phyloP scores from a whole-genome alignment of 23 tunicate species.

The Trididemnum nubilum region DNA sequence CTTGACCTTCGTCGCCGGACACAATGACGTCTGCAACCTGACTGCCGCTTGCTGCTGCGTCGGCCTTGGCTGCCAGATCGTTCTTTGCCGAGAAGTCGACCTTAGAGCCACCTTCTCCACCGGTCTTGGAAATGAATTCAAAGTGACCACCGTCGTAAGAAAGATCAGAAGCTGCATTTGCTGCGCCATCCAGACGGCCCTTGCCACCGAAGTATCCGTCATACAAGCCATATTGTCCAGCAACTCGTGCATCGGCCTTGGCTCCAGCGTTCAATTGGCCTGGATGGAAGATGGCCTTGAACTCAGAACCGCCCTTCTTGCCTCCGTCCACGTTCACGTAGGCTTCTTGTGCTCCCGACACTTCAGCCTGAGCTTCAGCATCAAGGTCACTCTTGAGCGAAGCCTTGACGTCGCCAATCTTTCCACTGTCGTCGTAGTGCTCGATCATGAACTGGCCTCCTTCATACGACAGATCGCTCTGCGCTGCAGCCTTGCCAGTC shows the following conservation, averaged over 20 bases:
- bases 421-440: slow-evolving; percentile 7
- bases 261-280: slow-evolving; percentile 6
- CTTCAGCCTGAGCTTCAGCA: slow-evolving; percentile 1
- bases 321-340: slow-evolving; percentile 12
- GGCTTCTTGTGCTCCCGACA: slow-evolving; percentile 5
- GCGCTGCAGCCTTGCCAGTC: neutral
- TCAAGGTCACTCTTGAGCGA: slow-evolving; percentile 9
- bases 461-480: slow-evolving; percentile 13
- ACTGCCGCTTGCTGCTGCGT: slow-evolving; percentile 21
- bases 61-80: slow-evolving; percentile 13
- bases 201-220: slow-evolving; percentile 21
- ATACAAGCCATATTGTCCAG: neutral
- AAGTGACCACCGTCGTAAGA: neutral
- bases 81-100: slow-evolving; percentile 6
- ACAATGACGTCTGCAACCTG: slow-evolving; percentile 10
- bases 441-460: neutral
- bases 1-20: neutral
- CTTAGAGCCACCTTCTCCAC: neutral
- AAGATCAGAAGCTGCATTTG: neutral
- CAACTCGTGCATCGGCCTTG: neutral
- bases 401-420: slow-evolving; percentile 6
- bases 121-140: slow-evolving; percentile 22
- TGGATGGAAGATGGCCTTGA: slow-evolving; percentile 7
- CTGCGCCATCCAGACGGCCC: neutral
- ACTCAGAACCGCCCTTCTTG: slow-evolving; percentile 9